Percentiles rank a stretch among this genome's conserved stretches.
phyloP scores from a whole-genome alignment of 2,113 vertebrate genomes.

The Recurvirostra avosetta region DNA sequence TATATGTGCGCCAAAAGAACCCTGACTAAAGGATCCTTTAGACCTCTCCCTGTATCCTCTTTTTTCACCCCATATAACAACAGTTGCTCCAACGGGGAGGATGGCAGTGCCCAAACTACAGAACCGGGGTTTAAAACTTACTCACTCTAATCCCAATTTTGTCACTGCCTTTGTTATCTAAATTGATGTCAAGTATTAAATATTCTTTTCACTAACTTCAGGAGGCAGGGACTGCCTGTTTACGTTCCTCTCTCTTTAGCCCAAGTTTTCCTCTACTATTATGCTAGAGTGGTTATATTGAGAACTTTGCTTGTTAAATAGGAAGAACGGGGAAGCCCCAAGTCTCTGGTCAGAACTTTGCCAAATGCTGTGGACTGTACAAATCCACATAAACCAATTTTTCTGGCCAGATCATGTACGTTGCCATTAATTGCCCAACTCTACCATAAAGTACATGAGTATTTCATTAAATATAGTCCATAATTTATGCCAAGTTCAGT shows the following conservation, averaged over 20 bases:
- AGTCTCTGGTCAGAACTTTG: neutral
- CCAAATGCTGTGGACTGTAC: neutral
- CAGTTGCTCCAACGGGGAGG: neutral
- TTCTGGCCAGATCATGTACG: neutral
- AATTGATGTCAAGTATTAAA: neutral
- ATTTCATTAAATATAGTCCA: neutral
- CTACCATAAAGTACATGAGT: rapidly evolving
- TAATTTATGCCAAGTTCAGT: neutral
- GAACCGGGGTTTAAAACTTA: neutral
- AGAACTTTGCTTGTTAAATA: neutral
- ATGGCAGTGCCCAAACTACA: neutral
- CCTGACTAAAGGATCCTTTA: neutral
- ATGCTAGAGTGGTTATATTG: neutral
- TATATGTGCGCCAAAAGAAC: neutral
- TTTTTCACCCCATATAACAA: neutral
- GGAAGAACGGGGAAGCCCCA: neutral
- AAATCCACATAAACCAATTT: neutral
- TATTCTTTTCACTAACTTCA: neutral
- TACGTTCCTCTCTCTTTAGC: neutral
- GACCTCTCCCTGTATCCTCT: neutral
- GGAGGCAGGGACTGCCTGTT: neutral
- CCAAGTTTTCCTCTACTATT: neutral
- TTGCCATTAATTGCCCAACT: neutral
- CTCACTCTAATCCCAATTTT: neutral
- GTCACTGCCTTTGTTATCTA: neutral